Percentiles rank a stretch among this genome's conserved stretches.
Conservation (phyloP, 53 echinoderm and acorn worm species). For the Pentamera pediparva region DNA sequence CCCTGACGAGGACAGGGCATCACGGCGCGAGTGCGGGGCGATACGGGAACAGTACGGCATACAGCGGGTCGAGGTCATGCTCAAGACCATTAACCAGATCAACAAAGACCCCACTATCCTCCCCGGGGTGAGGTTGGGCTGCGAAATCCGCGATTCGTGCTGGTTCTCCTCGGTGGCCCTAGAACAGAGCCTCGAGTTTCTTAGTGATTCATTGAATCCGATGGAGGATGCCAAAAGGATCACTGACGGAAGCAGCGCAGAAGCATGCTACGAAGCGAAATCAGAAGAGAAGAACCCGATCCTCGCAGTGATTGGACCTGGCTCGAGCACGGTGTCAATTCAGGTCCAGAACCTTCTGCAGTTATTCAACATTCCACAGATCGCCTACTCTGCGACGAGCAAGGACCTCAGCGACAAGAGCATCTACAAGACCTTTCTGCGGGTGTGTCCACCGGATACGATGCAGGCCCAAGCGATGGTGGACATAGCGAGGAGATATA, state of each 20-base stretch:
- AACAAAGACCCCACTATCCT: conserved; percentile 61
- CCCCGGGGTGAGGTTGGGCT: conserved; percentile 66
- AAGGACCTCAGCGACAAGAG: conserved; percentile 87
- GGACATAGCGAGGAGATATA: conserved; percentile 78
- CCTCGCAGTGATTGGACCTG: conserved; percentile 89
- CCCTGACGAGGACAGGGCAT: conserved; percentile 54
- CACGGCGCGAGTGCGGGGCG: conserved; percentile 66
- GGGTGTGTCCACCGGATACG: conserved; percentile 88
- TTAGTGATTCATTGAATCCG: conserved; percentile 53
- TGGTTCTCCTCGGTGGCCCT: conserved; percentile 96
- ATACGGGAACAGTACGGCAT: conserved; percentile 94
- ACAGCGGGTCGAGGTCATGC: conserved; percentile 90
- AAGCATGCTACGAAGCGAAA: background rate
- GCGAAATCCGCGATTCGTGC: conserved; percentile 93
- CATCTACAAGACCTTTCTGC: conserved; percentile 76
- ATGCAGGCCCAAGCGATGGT: conserved; percentile 97
- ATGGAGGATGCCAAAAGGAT: background rate
- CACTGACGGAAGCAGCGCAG: background rate
- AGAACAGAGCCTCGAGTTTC: conserved; percentile 86
- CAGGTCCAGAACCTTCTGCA: conserved; percentile 95
- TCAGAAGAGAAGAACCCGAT: conserved; percentile 52
- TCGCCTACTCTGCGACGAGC: conserved; percentile 95
- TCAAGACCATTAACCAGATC: conserved; percentile 73
- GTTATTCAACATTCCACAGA: conserved; percentile 89
- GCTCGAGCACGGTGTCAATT: conserved; percentile 87